Percentiles rank a stretch among this genome's conserved stretches.
Evolutionary conservation across 1,140 invertebrate species (phyloP).

Genomic region (Drosophila arizonae): DNA sequence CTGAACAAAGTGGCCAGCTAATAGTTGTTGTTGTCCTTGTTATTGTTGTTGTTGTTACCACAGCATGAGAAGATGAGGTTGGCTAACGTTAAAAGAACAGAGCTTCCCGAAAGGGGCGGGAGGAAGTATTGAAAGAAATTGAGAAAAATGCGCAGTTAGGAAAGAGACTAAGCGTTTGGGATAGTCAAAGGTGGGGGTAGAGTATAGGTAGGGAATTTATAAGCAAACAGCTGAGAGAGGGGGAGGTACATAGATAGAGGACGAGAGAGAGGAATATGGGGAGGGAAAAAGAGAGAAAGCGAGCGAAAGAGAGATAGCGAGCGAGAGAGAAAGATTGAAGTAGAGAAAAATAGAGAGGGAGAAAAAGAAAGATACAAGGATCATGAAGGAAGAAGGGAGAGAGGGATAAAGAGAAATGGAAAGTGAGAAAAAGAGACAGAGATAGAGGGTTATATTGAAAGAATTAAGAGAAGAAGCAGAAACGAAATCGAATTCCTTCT

Average conservation of each 20-base stretch:
- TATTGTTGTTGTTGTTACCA: slow-evolving; percentile 11
- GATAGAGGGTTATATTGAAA: too few relatives aligned
- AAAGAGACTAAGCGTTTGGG: not conserved
- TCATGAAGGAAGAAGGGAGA: too few relatives aligned
- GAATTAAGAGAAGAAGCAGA: too few relatives aligned
- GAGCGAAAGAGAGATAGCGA: too few relatives aligned
- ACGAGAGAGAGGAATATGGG: too few relatives aligned
- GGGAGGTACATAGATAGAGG: not conserved
- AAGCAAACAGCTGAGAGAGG: not conserved
- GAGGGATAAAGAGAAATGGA: too few relatives aligned
- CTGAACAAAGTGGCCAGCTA: slow-evolving; percentile 69
- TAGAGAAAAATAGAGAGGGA: too few relatives aligned
- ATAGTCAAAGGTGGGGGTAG: not conserved
- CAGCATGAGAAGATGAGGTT: slow-evolving; percentile 62
- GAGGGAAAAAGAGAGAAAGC: too few relatives aligned
- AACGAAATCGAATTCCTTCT: too few relatives aligned
- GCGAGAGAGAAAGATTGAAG: too few relatives aligned
- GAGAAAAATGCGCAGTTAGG: not conserved
- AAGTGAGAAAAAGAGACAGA: too few relatives aligned
- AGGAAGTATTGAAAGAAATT: not conserved
- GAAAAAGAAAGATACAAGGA: too few relatives aligned
- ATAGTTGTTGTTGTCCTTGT: slow-evolving; percentile 53
- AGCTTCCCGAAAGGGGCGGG: not conserved
- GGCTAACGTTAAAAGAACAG: not conserved
- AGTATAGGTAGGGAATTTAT: not conserved